A percentile compares a stretch with the other conserved stretches of the same genome.
phyloP scores from a whole-genome alignment of 2,888 invertebrate species.

The Latrodectus elegans region DNA sequence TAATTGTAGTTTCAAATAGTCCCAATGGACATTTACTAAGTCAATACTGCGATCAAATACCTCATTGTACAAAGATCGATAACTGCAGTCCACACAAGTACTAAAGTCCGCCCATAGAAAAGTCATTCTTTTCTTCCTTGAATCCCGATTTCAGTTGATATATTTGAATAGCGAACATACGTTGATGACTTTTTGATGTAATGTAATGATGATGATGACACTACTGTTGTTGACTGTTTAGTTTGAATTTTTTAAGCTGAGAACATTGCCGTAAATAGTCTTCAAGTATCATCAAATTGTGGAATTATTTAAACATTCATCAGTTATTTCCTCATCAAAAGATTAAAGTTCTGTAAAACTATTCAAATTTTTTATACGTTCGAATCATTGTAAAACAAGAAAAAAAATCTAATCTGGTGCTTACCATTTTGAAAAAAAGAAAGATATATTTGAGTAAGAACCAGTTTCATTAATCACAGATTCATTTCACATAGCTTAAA shows the following conservation, averaged over 20 bases:
- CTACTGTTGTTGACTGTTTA: slow-evolving; percentile 19
- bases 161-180: slow-evolving; percentile 34
- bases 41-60: not conserved
- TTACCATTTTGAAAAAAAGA: no score
- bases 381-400: no score
- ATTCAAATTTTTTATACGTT: no score
- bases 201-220: slow-evolving; percentile 58
- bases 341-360: no score
- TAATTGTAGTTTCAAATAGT: not conserved
- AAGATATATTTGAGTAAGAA: no score
- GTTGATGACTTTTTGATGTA: slow-evolving; percentile 65
- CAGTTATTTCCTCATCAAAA: no score
- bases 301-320: not conserved
- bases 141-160: slow-evolving; percentile 35
- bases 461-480: no score
- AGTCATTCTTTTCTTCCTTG: slow-evolving; percentile 51
- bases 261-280: not conserved
- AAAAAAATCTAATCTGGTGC: no score
- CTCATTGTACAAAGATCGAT: slow-evolving; percentile 6
- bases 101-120: slow-evolving; percentile 53
- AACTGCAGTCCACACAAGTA: slow-evolving; percentile 9
- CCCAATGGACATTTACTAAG: not conserved
- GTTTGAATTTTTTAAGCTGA: not conserved
- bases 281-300: not conserved
- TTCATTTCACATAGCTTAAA: no score